Evolutionary conservation across 2,888 invertebrate genomes (phyloP), one percentile per base, ranked within the genome.

Genomic region (Pedicia rivosa): DNA sequence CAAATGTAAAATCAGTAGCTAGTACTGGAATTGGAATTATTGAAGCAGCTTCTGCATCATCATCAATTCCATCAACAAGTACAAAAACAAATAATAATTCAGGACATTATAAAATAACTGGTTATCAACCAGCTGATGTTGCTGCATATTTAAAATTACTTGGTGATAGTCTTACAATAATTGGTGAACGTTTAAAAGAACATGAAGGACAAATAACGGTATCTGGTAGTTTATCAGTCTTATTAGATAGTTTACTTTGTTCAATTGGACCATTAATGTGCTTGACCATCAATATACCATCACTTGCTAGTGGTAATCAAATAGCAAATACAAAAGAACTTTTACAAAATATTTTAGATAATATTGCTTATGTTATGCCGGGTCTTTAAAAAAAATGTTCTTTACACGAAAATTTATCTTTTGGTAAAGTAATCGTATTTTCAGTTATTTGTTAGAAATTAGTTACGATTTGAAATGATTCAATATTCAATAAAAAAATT

Each of bases 121-220:
- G 79, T 7, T 82, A 82, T 30, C 76, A 79, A 38, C 80, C 88
- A 0, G 74, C 86, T 2, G 92, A 94, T 57, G 82, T 88, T 15
- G 92, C 92, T 1, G 91, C 94, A 0, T 91, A 94, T 57, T 67
- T 94, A 8, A 82, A 90, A 36, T 65, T 94, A 39, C 66, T 95
- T 10, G 94, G 94, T 0, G 94, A 94, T 59, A 92, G 90, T 51
- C 68, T 95, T 13, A 82, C 83, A 32, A 88, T 90, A 52, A 91
- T 95, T 47, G 94, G 95, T 0, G 86, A 87, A 57, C 64, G 92
- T 26, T 69, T 94, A 5, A 90, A 88, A 56, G 91, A 92, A 51
- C 91, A 91, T 50, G 87, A 90, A 75, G 92, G 92, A 9, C 87
- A 91, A 60, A 90, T 92, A 43, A 90, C 92, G 0, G 91, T 94